A percentile compares a stretch with the other conserved stretches of the same genome.
These are phyloP conservation scores for Asarcornis scutulata DNA, from an alignment of 2,113 vertebrate species.

Conservation along the genomic window DNA sequence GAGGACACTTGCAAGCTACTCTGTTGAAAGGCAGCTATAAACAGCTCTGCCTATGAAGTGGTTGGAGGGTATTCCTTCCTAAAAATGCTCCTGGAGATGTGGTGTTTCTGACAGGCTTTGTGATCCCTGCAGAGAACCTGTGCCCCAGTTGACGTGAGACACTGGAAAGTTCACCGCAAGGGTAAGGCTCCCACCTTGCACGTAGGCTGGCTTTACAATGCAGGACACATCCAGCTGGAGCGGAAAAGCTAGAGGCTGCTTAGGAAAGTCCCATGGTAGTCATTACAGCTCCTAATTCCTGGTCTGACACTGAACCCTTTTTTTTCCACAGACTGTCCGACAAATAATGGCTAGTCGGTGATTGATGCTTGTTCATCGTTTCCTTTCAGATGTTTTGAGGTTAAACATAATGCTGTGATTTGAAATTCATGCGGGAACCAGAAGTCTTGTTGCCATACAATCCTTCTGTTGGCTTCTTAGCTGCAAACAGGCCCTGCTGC, in stretches of 20 bases:
- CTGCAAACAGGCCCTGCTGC: slow-evolving; percentile 56
- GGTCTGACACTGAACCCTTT: not conserved
- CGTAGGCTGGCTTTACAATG: not conserved
- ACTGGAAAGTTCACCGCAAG: not conserved
- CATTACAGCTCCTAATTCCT: not conserved
- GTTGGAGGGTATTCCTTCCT: not conserved
- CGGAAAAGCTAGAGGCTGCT: not conserved
- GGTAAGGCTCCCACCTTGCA: not conserved
- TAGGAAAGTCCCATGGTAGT: not conserved
- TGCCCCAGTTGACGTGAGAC: not conserved
- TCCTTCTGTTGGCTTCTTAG: slow-evolving; percentile 51
- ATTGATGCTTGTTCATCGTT: not conserved
- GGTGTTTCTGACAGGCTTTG: not conserved
- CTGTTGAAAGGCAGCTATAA: not conserved
- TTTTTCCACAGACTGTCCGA: not conserved
- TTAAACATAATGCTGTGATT: slow-evolving; percentile 28
- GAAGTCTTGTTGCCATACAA: slow-evolving; percentile 53
- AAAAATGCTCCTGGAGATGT: not conserved
- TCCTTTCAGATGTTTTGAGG: slow-evolving; percentile 37
- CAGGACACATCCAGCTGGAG: not conserved
- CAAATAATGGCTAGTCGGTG: not conserved
- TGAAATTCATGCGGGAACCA: slow-evolving; percentile 33
- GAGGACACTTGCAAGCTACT: not conserved
- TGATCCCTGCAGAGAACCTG: fast-evolving
- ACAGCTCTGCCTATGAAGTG: not conserved